Evolutionary conservation across 1,140 invertebrate species (phyloP).

Genomic region (Drosophila littoralis): DNA sequence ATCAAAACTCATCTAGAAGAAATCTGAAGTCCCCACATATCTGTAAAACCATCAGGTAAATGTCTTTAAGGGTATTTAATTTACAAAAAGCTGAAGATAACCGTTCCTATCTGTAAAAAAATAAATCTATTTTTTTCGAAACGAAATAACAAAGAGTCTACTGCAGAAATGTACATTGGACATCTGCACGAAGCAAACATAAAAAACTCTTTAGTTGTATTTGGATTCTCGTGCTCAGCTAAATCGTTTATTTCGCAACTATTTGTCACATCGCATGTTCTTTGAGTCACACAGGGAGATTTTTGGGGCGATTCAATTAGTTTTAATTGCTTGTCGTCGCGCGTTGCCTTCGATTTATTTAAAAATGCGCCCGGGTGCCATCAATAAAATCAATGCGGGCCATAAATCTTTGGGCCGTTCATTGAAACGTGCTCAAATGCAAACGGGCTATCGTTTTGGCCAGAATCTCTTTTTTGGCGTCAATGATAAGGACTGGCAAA

Average conservation of each 20-base stretch:
- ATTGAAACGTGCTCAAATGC: slow-evolving; percentile 64
- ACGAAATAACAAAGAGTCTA: too few species aligned
- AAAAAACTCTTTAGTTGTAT: neutral
- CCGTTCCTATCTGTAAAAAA: too few species aligned
- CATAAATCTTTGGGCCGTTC: slow-evolving; percentile 76
- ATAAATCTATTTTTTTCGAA: too few species aligned
- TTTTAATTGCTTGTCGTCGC: slow-evolving; percentile 66
- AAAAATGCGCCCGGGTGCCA: slow-evolving; percentile 54
- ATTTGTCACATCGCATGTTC: slow-evolving; percentile 42
- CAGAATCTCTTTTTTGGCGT: slow-evolving; percentile 35
- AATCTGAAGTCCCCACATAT: too few species aligned
- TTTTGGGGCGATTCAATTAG: slow-evolving; percentile 70
- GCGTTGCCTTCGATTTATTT: slow-evolving; percentile 62
- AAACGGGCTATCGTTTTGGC: slow-evolving; percentile 45
- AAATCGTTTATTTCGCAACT: slow-evolving; percentile 29
- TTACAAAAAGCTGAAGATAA: too few species aligned
- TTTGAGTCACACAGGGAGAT: slow-evolving; percentile 34
- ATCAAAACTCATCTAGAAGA: too few species aligned
- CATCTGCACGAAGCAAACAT: neutral
- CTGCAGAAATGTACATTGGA: neutral
- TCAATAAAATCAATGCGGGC: slow-evolving; percentile 79
- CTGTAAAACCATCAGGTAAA: too few species aligned
- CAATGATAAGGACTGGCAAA: slow-evolving; percentile 60
- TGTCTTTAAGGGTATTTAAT: too few species aligned
- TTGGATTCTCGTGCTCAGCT: slow-evolving; percentile 1